Evolutionary conservation across 2,888 invertebrate species (phyloP), one percentile per base, ranked within the genome.

Genomic region (Eupithecia dodoneata): DNA sequence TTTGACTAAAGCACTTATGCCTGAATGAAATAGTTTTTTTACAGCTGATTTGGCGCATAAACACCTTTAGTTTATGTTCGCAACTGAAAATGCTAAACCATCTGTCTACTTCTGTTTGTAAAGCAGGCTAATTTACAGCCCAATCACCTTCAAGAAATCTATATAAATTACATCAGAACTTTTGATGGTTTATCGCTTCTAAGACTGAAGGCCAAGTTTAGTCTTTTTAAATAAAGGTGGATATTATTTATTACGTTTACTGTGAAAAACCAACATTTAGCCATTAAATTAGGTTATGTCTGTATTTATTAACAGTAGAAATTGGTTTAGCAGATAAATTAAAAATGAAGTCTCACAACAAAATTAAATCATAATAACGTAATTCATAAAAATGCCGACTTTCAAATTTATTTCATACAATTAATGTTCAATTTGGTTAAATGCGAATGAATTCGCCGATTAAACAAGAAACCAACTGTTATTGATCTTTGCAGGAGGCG

Each of bases 11-110:
- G 65, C 10, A 65, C 66, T 3, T 65, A 13, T 44, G 44, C 45
- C 44, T n/a, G 44, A 67, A 67, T 67, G 42, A n/a, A 67, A 67
- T 9, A 69, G 45, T 69, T 45, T 69, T 69, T 69, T 69, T 69
- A 69, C 72, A 72, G 44, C 55, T n/a, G 52, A 72, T 69, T 69
- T n/a, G 45, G 67, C 44, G 45, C 7, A 44, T 69, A 69, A 69
- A 69, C 45, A 72, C 65, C 59, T 65, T 30, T 30, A 59, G 79
- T 78, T 80, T 81, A 78, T 55, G 73, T 77, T 75, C 73, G 9
- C 67, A 66, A 69, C 42, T 79, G 78, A 78, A 79, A 80, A 77
- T 67, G 69, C 75, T 70, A 74, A 80, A 80, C 79, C 81, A 79
- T 77, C 79, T 81, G 45, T 69, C n/a, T 69, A 80, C 81, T 77